phyloP scores from a whole-genome alignment of 2,888 invertebrate species.

The Machimus atricapillus region DNA sequence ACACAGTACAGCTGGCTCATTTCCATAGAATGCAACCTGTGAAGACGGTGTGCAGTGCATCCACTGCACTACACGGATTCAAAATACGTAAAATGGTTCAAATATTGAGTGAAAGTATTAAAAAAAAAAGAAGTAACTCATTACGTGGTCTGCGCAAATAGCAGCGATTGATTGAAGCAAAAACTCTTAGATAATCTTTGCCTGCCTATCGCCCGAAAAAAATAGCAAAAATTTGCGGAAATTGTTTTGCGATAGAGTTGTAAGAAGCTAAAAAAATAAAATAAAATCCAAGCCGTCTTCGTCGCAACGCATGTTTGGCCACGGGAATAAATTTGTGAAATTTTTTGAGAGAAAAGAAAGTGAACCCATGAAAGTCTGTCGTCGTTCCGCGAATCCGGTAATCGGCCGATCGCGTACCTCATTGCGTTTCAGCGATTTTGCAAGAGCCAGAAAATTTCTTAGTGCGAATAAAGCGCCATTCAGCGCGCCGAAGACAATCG shows the following conservation, averaged over 20 bases:
- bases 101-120: conserved; percentile 1
- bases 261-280: not conserved
- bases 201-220: not conserved
- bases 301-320: not conserved
- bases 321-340: not conserved
- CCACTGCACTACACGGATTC: not conserved
- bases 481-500: conserved; percentile 3
- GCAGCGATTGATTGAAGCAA: conserved; percentile 14
- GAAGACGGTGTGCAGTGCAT: not conserved
- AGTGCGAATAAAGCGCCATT: conserved; percentile 28
- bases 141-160: conserved; percentile 5
- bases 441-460: not conserved
- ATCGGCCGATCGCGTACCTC: not conserved
- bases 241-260: not conserved
- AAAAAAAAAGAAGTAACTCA: not conserved
- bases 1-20: not conserved
- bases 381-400: not conserved
- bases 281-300: not conserved
- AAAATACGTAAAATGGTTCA: not conserved
- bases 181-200: conserved; percentile 19
- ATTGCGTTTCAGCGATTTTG: conserved; percentile 26
- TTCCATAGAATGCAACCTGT: conserved; percentile 1
- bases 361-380: not conserved
- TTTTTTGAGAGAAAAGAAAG: conserved; percentile 1
- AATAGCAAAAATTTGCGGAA: not conserved